phyloP scores from a whole-genome alignment of 2,113 vertebrate species.

The Sinosuthora webbiana region DNA sequence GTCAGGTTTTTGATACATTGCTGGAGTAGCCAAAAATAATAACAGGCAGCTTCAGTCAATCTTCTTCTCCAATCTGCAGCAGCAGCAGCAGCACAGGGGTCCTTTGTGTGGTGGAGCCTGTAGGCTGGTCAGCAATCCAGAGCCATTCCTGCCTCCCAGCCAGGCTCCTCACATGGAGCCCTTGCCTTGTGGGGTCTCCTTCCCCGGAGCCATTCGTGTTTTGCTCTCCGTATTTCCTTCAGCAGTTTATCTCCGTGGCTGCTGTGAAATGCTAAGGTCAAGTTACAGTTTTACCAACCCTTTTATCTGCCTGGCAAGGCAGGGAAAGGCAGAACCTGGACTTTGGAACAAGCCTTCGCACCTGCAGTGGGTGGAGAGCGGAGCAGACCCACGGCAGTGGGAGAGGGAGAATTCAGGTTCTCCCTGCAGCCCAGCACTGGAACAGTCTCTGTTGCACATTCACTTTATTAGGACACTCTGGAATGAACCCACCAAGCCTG shows the following conservation, averaged over 20 bases:
- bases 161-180: background rate
- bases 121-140: background rate
- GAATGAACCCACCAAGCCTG: background rate
- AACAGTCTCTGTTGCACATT: background rate
- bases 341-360: constrained; percentile 30
- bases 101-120: background rate
- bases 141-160: background rate
- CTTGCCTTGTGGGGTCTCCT: background rate
- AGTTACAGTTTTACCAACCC: constrained; percentile 55
- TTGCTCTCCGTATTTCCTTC: background rate
- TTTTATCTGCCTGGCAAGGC: constrained; percentile 32
- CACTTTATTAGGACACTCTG: background rate
- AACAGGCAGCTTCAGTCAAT: constrained; percentile 21
- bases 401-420: background rate
- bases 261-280: background rate
- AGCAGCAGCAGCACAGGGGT: constrained; percentile 24
- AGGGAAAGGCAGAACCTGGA: background rate
- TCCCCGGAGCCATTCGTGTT: background rate
- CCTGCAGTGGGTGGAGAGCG: background rate
- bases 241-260: background rate
- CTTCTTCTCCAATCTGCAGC: background rate
- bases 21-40: constrained; percentile 53
- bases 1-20: constrained; percentile 61
- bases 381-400: background rate
- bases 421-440: background rate